Conservation (phyloP, 2,113 vertebrate species). For the Neoarius graeffei region DNA sequence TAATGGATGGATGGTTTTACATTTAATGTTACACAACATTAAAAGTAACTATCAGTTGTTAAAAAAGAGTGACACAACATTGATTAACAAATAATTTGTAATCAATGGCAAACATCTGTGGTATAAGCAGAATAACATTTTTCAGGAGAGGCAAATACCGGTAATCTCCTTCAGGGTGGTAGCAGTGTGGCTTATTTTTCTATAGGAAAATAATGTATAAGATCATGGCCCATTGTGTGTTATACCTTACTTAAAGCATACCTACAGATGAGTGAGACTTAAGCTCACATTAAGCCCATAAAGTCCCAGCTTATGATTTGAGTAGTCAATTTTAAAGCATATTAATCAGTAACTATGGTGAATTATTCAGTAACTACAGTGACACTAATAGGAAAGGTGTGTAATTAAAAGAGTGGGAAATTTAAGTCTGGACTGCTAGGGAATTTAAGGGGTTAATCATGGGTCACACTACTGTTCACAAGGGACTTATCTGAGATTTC, state of each 20-base stretch:
- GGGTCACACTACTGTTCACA: background rate
- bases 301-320: background rate
- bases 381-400: background rate
- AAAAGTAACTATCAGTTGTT: background rate
- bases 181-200: background rate
- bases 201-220: background rate
- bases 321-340: background rate
- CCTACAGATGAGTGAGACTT: background rate
- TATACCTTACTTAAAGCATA: background rate
- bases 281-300: background rate
- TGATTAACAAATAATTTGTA: no score
- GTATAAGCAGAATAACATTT: background rate
- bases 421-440: background rate
- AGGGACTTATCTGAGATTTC: slow-evolving; percentile 8
- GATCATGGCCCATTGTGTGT: background rate
- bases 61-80: background rate
- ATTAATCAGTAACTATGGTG: background rate
- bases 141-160: background rate
- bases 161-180: background rate
- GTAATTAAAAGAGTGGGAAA: background rate
- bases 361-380: background rate
- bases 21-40: background rate
- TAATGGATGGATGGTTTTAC: background rate
- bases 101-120: background rate
- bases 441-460: background rate